Percentiles rank a stretch among this genome's conserved stretches.
These are phyloP conservation scores for Drosophila gaucha DNA, from an alignment of 2,888 invertebrate genomes.

Conservation along the genomic window DNA sequence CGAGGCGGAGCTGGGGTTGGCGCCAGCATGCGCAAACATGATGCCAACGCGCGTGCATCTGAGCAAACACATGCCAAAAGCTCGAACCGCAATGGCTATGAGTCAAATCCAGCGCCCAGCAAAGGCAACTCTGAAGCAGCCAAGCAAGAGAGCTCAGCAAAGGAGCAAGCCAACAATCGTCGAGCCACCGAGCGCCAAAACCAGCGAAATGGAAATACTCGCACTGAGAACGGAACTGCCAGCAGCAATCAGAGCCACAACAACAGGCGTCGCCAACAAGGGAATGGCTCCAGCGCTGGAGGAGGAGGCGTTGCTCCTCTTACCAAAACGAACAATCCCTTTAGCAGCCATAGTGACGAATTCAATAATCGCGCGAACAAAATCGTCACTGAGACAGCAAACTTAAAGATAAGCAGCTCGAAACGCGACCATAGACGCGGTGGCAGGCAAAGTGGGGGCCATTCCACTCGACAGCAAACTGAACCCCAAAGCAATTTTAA, in stretches of 20 bases:
- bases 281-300: slow-evolving; percentile 3
- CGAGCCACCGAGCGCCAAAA: slow-evolving; percentile 33
- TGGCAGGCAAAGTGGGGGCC: slow-evolving; percentile 20
- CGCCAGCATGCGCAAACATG: slow-evolving; percentile 23
- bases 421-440: slow-evolving; percentile 56
- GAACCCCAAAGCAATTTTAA: slow-evolving; percentile 12
- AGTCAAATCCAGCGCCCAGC: slow-evolving; percentile 9
- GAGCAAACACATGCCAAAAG: slow-evolving; percentile 31
- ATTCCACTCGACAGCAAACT: slow-evolving; percentile 26
- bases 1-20: slow-evolving; percentile 19
- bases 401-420: slow-evolving; percentile 74
- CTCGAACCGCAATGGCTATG: slow-evolving; percentile 46
- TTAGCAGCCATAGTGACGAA: slow-evolving; percentile 35
- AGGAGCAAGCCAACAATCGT: slow-evolving; percentile 44
- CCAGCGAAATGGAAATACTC: slow-evolving; percentile 50
- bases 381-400: slow-evolving; percentile 65
- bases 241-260: slow-evolving; percentile 19
- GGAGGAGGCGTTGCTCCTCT: not conserved
- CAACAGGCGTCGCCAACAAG: slow-evolving; percentile 46
- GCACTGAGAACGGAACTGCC: slow-evolving; percentile 56
- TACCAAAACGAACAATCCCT: slow-evolving; percentile 25
- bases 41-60: slow-evolving; percentile 15
- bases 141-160: slow-evolving; percentile 40
- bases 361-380: slow-evolving; percentile 53
- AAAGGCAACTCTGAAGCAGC: slow-evolving; percentile 35